Evolutionary conservation across 2,797 vertebrate species (phyloP), one percentile per base, ranked within the genome.

Genomic region (Sebastes elongatus): DNA sequence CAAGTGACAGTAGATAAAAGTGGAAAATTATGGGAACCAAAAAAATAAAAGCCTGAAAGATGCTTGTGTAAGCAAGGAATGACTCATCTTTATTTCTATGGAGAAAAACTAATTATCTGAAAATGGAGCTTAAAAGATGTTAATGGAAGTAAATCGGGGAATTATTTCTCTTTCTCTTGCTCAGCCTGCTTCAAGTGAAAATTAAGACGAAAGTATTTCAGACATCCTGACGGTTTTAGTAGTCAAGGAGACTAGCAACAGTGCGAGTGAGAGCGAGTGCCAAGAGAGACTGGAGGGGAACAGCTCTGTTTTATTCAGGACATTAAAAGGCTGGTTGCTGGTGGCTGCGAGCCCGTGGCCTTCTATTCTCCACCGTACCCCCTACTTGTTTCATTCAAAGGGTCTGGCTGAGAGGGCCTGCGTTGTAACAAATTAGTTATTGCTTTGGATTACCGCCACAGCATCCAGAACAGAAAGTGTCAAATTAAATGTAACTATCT

Each of bases 301-400:
- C 71, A 80, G 84, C 79, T 78, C 67, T 1, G 76, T 60, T 83
- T 86, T 46, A 81, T 83, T 84, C 74, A 71, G 74, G 78, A 73
- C 65, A 77, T 56, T 57, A 64, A 84, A 23, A 81, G 59, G 33
- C 49, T 42, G 63, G 30, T 59, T 57, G 71, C 56, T 69, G 60
- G 68, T 13, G 10, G 80, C 71, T 62, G 85, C 5, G 62, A 84
- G 85, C 49, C 74, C 25, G 53, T 62, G 65, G 81, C 74, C 68
- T 65, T 83, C 79, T 71, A 25, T 83, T 83, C 77, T 78, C 49
- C 28, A 23, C 3, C 22, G 4, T 65, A 42, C 62, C n/a, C 11
- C 53, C 78, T 7, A 42, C 76, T 49, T n/a, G 71, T 60, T 68
- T 38, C 33, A 69, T 56, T 75, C 30, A 74, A 64, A 68, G 59